A percentile compares a stretch with the other conserved stretches of the same genome.
These are phyloP conservation scores for Dicrostonyx torquatus DNA, from an alignment of 2,797 vertebrate species.

Conservation along the genomic window DNA sequence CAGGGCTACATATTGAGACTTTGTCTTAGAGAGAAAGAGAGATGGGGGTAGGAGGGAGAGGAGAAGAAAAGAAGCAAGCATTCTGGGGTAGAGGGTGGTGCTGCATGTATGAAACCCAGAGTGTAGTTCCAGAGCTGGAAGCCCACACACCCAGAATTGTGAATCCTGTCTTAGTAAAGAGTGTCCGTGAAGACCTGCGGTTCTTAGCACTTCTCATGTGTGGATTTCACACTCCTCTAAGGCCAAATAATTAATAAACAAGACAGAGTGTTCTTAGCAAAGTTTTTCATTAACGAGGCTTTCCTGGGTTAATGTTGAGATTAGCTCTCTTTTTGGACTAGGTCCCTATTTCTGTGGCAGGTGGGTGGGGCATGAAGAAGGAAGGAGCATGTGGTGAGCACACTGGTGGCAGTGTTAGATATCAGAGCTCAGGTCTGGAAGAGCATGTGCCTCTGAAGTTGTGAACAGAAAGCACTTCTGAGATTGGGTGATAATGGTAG, in stretches of 20 bases:
- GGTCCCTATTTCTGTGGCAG: constrained; percentile 6
- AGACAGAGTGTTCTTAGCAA: constrained; percentile 71
- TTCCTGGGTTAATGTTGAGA: constrained; percentile 64
- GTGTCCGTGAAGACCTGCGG: background rate
- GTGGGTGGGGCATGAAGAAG: background rate
- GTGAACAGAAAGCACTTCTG: background rate
- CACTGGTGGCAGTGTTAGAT: background rate
- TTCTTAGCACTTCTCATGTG: constrained; percentile 54
- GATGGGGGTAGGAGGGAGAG: background rate
- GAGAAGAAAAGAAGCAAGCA: background rate
- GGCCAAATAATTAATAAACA: constrained; percentile 71
- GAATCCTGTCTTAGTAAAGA: background rate
- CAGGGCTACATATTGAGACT: background rate
- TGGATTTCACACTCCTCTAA: constrained; percentile 72
- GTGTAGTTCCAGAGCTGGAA: background rate
- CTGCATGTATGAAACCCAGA: background rate
- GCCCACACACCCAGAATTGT: background rate
- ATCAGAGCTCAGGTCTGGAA: background rate
- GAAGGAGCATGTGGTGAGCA: background rate
- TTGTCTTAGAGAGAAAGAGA: background rate
- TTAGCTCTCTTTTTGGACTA: constrained; percentile 57
- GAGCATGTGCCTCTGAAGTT: background rate
- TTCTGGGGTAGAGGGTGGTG: background rate
- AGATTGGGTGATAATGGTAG: background rate
- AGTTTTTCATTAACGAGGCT: constrained; percentile 78